phyloP scores from a whole-genome alignment of 1,140 invertebrate species.

The Carposina sasakii region DNA sequence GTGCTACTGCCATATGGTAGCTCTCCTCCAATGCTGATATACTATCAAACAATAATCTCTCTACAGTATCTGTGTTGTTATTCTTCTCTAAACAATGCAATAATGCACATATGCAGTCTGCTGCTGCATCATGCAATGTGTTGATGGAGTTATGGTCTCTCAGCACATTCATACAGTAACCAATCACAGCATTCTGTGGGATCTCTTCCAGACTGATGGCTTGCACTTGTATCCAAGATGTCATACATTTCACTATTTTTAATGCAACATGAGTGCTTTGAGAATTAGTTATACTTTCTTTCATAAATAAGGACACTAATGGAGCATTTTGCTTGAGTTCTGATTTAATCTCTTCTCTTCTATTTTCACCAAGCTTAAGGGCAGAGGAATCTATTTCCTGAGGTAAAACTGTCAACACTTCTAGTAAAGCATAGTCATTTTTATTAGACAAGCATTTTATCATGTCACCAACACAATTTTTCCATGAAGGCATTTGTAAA shows the following conservation, averaged over 20 bases:
- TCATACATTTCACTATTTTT: slow-evolving; percentile 84
- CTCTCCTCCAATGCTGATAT: slow-evolving; percentile 87
- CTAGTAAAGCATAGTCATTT: slow-evolving; percentile 86
- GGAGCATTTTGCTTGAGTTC: slow-evolving; percentile 81
- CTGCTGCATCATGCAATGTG: slow-evolving; percentile 90
- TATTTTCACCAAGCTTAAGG: slow-evolving; percentile 91
- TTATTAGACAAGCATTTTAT: slow-evolving; percentile 80
- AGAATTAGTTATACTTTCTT: slow-evolving; percentile 78
- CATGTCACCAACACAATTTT: slow-evolving; percentile 89
- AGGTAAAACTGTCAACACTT: slow-evolving; percentile 95
- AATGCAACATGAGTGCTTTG: slow-evolving; percentile 68
- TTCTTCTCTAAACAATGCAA: slow-evolving; percentile 86
- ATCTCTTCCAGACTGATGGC: slow-evolving; percentile 79
- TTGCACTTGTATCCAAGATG: slow-evolving; percentile 84
- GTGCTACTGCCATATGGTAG: slow-evolving; percentile 92
- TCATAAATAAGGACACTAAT: slow-evolving; percentile 83
- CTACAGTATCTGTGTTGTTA: slow-evolving; percentile 77
- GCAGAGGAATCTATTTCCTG: slow-evolving; percentile 93
- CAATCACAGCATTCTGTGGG: slow-evolving; percentile 79
- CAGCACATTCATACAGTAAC: slow-evolving; percentile 80
- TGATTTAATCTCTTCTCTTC: slow-evolving; percentile 86
- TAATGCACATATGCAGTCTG: slow-evolving; percentile 92
- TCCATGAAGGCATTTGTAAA: slow-evolving; percentile 95
- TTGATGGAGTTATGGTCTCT: slow-evolving; percentile 77
- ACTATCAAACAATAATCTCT: slow-evolving; percentile 86